phyloP scores from a whole-genome alignment of 2,888 invertebrate genomes.

The Nomada fucata region DNA sequence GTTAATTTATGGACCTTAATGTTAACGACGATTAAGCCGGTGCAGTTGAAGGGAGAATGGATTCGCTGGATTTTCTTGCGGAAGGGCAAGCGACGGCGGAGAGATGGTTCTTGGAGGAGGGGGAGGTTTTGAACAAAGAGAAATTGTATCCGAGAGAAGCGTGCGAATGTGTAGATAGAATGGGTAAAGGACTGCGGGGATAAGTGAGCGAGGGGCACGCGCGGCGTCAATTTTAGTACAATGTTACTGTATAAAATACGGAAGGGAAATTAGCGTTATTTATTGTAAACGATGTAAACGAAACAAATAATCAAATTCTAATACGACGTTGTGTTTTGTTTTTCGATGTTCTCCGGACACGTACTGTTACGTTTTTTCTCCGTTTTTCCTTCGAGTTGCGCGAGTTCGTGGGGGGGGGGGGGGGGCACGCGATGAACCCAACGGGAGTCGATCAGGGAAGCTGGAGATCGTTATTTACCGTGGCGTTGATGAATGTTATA shows the following conservation, averaged over 20 bases:
- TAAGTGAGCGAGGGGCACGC: slow-evolving; percentile 48
- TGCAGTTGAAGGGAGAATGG: background rate
- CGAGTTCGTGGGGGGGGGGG: slow-evolving; percentile 22
- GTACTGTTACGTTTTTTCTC: slow-evolving; percentile 65
- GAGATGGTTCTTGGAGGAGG: background rate
- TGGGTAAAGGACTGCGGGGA: slow-evolving; percentile 17
- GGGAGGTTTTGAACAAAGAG: background rate
- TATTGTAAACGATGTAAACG: slow-evolving; percentile 72
- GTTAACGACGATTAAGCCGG: slow-evolving; percentile 49
- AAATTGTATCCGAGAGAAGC: background rate
- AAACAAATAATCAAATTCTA: slow-evolving; percentile 72
- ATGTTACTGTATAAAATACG: slow-evolving; percentile 74
- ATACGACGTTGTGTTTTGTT: slow-evolving; percentile 72
- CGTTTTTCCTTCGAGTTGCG: slow-evolving; percentile 47
- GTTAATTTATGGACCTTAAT: slow-evolving; percentile 82
- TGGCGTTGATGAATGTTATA: slow-evolving; percentile 4
- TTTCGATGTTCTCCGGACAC: slow-evolving; percentile 52
- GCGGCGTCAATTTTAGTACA: slow-evolving; percentile 73
- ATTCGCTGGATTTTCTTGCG: slow-evolving; percentile 15
- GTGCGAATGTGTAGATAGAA: background rate
- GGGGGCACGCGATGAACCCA: slow-evolving; percentile 1
- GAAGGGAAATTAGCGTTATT: slow-evolving; percentile 76
- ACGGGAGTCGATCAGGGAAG: slow-evolving; percentile 28
- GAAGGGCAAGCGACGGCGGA: background rate
- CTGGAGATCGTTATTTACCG: slow-evolving; percentile 11